Evolutionary conservation across 2,888 invertebrate genomes (phyloP), one percentile per base, ranked within the genome.

Genomic region (Drosophila koepferae): DNA sequence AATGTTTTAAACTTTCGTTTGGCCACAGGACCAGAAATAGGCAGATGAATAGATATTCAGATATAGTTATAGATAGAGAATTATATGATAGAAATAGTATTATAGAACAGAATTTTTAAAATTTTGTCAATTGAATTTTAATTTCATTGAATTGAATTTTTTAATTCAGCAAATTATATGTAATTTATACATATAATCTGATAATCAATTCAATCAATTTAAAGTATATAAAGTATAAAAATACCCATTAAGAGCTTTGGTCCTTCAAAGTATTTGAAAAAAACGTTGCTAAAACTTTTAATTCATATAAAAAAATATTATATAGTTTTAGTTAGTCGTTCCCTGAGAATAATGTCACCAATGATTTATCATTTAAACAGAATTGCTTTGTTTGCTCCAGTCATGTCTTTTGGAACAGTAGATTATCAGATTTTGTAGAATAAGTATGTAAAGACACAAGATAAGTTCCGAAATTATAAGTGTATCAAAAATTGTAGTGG

Each of bases 1-100:
- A 54, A 64, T 53, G 49, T 67, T 75, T 80, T 34, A 59, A 56
- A 46, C 63, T 36, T 68, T 54, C 41, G 28, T 46, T 51, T 53
- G 54, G 56, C 59, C 58, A 20, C 46, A 44, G 40, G 41, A 18
- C 16, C 14, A 12, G 14, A 20, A 16, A 16, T 20, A 40, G 12
- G 40, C 38, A 38, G 9, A 38, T 16, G 28, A 28, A 28, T 28
- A 28, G 28, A 28, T 28, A 48, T 10, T n/a, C n/a, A 44, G 4
- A 18, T 23, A 23, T 23, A 23, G 23, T 23, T 23, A 23, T 43
- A 10, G 3, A 43, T 43, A 16, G 16, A 40, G 5, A 16, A 34
- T 10, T 10, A 34, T 34, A 2, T 34, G 3, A 34, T 34, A 2
- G 0, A 10, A 34, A 34, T 34, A n/a, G n/a, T n/a, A 34, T 34